A percentile compares a stretch with the other conserved stretches of the same genome.
Conservation (phyloP, 2,797 vertebrate species). For the Poeciliopsis infans region DNA sequence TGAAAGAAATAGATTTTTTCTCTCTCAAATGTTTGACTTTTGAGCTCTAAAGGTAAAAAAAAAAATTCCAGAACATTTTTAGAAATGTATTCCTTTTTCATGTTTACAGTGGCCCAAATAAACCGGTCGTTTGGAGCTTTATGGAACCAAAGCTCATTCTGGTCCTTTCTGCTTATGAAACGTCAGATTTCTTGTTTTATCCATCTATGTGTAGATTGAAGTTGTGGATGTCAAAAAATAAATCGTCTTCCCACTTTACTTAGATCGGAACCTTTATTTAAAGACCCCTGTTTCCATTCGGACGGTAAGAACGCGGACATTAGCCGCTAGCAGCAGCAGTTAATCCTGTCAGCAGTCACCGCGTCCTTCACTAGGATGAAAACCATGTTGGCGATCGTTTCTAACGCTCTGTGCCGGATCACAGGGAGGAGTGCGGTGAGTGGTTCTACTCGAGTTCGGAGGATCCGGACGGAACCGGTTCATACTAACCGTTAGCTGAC, state of each 20-base stretch:
- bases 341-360: conserved; percentile 31
- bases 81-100: too few species aligned
- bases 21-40: too few species aligned
- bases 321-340: not conserved
- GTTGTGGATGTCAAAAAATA: not conserved
- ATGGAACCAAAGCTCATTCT: not conserved
- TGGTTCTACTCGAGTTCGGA: not conserved
- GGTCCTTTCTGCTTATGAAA: not conserved
- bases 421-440: conserved; percentile 74
- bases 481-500: conserved; percentile 55
- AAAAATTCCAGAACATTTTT: too few species aligned
- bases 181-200: not conserved
- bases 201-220: not conserved
- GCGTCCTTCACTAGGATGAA: conserved; percentile 54
- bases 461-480: not conserved
- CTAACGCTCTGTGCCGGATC: conserved; percentile 71
- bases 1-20: too few species aligned
- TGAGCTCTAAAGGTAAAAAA: too few species aligned
- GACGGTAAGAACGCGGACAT: conserved; percentile 18
- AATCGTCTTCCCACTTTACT: not conserved
- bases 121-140: not conserved
- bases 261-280: not conserved
- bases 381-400: conserved; percentile 73
- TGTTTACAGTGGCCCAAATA: too few species aligned
- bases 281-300: not conserved